A percentile compares a stretch with the other conserved stretches of the same genome.
phyloP scores from a whole-genome alignment of 2,113 vertebrate species.

The Hydrochoerus hydrochaeris region DNA sequence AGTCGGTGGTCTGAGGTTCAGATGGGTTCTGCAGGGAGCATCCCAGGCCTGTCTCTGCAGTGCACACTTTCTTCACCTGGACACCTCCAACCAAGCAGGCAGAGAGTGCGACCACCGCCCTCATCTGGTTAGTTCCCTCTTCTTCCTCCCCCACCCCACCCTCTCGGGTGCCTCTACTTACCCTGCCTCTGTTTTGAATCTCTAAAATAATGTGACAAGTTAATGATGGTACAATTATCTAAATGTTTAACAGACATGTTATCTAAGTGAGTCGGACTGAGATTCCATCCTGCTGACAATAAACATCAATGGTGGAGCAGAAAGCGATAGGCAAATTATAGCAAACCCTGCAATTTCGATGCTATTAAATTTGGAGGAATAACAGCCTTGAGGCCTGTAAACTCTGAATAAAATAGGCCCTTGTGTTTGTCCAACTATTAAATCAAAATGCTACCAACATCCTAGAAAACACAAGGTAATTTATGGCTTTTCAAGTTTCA shows the following conservation, averaged over 20 bases:
- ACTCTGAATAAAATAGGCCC: conserved; percentile 91
- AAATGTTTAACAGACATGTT: conserved; percentile 98
- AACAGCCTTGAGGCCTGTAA: conserved; percentile 90
- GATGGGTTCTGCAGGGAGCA: no score
- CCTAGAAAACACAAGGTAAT: conserved; percentile 80
- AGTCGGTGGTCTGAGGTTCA: no score
- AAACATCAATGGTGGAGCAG: conserved; percentile 89
- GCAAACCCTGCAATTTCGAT: conserved; percentile 91
- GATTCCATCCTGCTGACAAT: conserved; percentile 94
- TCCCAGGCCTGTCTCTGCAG: fast-evolving
- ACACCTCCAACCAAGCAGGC: fast-evolving
- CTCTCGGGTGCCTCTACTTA: conserved; percentile 82
- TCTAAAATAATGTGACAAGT: conserved; percentile 98
- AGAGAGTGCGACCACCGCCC: background rate
- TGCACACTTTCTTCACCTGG: background rate
- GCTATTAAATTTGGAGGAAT: conserved; percentile 92
- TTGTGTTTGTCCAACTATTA: conserved; percentile 93
- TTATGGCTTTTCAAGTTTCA: conserved; percentile 86
- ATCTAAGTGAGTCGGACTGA: conserved; percentile 95
- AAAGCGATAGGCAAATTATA: conserved; percentile 90
- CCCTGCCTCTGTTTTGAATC: conserved; percentile 89
- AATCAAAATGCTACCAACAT: conserved; percentile 91
- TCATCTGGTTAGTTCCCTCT: background rate
- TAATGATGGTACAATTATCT: conserved; percentile 99
- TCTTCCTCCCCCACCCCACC: background rate